phyloP scores from a whole-genome alignment of 1,140 invertebrate genomes.

The Ips typographus region DNA sequence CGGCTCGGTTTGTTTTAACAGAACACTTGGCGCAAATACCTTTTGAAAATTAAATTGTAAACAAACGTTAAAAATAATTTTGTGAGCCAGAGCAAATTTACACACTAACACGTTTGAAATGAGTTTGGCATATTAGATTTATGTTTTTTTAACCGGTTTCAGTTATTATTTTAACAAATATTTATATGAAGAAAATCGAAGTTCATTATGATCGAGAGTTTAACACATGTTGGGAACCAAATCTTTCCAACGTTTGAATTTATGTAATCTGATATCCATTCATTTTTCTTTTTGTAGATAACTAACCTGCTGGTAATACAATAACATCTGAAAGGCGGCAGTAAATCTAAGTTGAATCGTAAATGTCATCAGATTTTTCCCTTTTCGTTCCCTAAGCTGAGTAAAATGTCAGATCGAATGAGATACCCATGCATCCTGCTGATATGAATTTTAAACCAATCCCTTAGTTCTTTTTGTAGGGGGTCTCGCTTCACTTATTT shows the following conservation, averaged over 20 bases:
- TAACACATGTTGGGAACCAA: no score
- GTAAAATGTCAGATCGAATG: constrained; percentile 31
- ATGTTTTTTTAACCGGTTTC: constrained; percentile 20
- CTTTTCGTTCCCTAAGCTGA: constrained; percentile 16
- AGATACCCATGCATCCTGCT: constrained; percentile 32
- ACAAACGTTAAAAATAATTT: constrained; percentile 29
- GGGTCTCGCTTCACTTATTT: constrained; percentile 22
- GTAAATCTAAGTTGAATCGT: constrained; percentile 22
- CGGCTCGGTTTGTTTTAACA: constrained; percentile 31
- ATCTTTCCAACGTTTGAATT: no score
- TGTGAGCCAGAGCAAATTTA: constrained; percentile 27
- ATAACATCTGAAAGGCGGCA: constrained; percentile 1
- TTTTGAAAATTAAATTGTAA: constrained; percentile 30
- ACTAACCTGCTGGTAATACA: constrained; percentile 22
- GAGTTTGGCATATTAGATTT: constrained; percentile 24
- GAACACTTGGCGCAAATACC: constrained; percentile 29
- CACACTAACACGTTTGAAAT: constrained; percentile 29
- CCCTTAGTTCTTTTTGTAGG: constrained; percentile 5
- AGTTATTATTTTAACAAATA: background rate
- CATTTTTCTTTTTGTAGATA: constrained; percentile 17
- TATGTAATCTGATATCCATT: no score
- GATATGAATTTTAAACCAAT: constrained; percentile 29
- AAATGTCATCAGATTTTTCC: constrained; percentile 27
- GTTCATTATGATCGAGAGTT: no score
- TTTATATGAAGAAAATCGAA: no score